Conservation (phyloP, 2,888 invertebrate genomes). For the Cosmorhoe ocellata region DNA sequence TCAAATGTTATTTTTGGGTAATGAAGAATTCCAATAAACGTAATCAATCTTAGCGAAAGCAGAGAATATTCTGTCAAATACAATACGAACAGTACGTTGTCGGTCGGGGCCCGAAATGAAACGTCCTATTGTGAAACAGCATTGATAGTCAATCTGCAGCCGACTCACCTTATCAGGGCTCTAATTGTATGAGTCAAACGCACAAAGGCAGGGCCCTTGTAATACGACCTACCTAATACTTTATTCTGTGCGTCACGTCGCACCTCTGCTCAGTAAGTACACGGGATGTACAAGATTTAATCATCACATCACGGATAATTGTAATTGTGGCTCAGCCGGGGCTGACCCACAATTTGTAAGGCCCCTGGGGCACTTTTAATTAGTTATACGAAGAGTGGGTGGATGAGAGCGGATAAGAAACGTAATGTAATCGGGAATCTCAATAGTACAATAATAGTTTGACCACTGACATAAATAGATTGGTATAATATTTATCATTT, state of each 20-base stretch:
- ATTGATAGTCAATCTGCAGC: slow-evolving; percentile 9
- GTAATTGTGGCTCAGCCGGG: slow-evolving; percentile 4
- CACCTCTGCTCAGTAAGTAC: neutral
- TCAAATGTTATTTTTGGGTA: no score
- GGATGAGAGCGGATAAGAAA: neutral
- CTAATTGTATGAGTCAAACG: slow-evolving; percentile 3
- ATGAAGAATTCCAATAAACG: no score
- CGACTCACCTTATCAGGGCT: slow-evolving; percentile 14
- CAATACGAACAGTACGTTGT: no score
- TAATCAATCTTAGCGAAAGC: no score
- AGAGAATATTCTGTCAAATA: no score
- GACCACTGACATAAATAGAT: no score
- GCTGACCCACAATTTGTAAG: slow-evolving; percentile 2
- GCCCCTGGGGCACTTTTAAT: slow-evolving; percentile 6
- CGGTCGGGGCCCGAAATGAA: neutral
- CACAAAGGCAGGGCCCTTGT: slow-evolving; percentile 9
- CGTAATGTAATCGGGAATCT: no score
- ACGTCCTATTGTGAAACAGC: slow-evolving; percentile 14
- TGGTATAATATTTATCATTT: no score
- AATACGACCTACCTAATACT: neutral
- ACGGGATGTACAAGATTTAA: neutral
- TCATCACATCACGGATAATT: slow-evolving; percentile 3
- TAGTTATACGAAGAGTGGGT: neutral
- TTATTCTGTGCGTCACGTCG: neutral
- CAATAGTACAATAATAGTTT: no score